Conservation (phyloP, 2,888 invertebrate genomes). For the Drosophila paranaensis region DNA sequence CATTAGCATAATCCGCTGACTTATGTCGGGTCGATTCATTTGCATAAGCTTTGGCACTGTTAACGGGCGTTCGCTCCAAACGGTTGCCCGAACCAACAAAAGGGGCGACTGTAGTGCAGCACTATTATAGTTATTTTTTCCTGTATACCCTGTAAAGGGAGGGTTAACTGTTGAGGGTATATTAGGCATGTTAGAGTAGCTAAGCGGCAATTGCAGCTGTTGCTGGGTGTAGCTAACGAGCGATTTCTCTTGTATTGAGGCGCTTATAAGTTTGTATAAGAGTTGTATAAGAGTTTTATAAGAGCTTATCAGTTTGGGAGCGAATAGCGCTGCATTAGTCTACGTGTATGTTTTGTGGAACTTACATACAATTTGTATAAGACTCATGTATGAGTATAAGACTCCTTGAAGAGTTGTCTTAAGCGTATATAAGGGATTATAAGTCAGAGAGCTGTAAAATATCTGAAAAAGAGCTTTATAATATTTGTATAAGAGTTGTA, state of each 20-base stretch:
- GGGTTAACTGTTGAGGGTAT: too few species aligned
- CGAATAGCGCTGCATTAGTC: not conserved
- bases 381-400: too few species aligned
- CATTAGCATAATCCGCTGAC: constrained; percentile 74
- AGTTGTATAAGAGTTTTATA: too few species aligned
- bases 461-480: not conserved
- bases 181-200: too few species aligned
- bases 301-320: too few species aligned
- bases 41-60: constrained; percentile 66
- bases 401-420: too few species aligned
- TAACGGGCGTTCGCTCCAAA: not conserved
- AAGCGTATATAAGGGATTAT: too few species aligned
- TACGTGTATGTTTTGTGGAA: too few species aligned
- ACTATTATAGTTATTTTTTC: constrained; percentile 1
- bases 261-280: not conserved
- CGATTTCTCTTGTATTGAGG: not conserved
- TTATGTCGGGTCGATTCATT: constrained; percentile 55
- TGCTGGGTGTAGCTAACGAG: too few species aligned
- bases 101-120: not conserved
- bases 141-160: constrained; percentile 6
- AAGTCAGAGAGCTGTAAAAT: too few species aligned
- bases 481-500: not conserved
- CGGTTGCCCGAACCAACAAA: constrained; percentile 10
- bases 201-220: not conserved
- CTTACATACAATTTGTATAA: too few species aligned